phyloP scores from a whole-genome alignment of 2,797 vertebrate genomes.

The Cirrhinus molitorella region DNA sequence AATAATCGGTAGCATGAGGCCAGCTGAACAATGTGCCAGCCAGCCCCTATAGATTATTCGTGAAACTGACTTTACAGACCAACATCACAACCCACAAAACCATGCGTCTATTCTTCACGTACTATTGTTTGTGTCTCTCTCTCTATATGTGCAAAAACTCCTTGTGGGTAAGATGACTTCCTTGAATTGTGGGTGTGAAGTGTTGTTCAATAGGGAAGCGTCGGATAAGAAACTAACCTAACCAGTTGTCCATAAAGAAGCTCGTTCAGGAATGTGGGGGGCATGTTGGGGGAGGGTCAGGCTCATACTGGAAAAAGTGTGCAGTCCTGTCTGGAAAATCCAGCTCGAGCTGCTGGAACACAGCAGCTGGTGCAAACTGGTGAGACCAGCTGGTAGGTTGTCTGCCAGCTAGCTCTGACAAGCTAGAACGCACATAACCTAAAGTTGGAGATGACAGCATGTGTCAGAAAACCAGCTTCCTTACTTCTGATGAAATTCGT shows the following conservation, averaged over 20 bases:
- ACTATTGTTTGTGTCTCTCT: background rate
- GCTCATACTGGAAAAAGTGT: background rate
- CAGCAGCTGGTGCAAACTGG: background rate
- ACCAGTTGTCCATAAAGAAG: constrained; percentile 21
- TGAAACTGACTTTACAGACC: background rate
- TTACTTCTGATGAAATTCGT: constrained; percentile 93
- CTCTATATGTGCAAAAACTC: background rate
- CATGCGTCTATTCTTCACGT: background rate
- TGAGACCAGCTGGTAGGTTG: background rate
- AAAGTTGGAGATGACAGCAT: background rate
- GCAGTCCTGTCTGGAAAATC: constrained; percentile 1
- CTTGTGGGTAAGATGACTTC: background rate
- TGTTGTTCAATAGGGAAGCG: background rate
- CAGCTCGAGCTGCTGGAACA: constrained; percentile 3
- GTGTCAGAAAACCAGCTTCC: background rate
- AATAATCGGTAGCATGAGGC: constrained; percentile 6
- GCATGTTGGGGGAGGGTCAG: constrained; percentile 2
- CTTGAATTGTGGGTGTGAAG: background rate
- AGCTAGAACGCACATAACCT: background rate
- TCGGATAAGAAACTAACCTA: background rate
- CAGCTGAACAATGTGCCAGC: background rate
- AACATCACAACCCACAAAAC: background rate
- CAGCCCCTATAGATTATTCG: background rate
- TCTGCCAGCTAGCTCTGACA: background rate
- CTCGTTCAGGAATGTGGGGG: background rate